phyloP scores from a whole-genome alignment of 1,140 invertebrate genomes.

The Gerris buenoi region DNA sequence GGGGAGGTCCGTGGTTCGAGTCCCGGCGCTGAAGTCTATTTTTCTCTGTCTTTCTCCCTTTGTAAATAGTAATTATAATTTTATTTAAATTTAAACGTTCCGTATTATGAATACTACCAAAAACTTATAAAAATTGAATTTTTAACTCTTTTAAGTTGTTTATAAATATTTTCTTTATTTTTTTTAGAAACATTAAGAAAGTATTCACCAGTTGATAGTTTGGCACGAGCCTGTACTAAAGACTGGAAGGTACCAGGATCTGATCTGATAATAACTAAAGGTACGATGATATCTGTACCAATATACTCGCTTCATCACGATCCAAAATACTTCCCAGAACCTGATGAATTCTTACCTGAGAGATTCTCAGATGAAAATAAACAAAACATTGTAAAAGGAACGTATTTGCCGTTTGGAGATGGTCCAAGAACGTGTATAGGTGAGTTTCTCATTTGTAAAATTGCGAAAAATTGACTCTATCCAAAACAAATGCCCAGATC shows the following conservation, averaged over 20 bases:
- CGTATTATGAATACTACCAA: no score
- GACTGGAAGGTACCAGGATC: constrained; percentile 24
- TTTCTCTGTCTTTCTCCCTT: no score
- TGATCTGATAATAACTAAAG: constrained; percentile 19
- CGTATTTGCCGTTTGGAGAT: constrained; percentile 44
- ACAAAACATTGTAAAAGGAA: constrained; percentile 21
- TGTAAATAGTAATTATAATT: no score
- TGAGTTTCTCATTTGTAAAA: constrained; percentile 15
- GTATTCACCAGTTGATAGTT: constrained; percentile 33
- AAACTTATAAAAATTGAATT: no score
- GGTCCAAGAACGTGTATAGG: constrained; percentile 46
- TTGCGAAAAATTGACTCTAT: not conserved
- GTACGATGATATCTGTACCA: constrained; percentile 27
- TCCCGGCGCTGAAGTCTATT: no score
- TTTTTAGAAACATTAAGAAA: constrained; percentile 37
- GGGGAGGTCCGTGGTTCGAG: no score
- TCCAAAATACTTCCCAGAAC: constrained; percentile 27
- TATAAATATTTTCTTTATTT: not conserved
- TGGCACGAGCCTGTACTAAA: constrained; percentile 35
- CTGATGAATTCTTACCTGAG: constrained; percentile 29
- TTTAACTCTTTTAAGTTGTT: no score
- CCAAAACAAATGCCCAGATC: no score
- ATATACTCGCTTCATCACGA: constrained; percentile 31
- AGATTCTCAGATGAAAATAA: constrained; percentile 21
- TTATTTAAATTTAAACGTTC: no score